Evolutionary conservation across 1,140 invertebrate genomes (phyloP).

Genomic region (Brachionus angularis): DNA sequence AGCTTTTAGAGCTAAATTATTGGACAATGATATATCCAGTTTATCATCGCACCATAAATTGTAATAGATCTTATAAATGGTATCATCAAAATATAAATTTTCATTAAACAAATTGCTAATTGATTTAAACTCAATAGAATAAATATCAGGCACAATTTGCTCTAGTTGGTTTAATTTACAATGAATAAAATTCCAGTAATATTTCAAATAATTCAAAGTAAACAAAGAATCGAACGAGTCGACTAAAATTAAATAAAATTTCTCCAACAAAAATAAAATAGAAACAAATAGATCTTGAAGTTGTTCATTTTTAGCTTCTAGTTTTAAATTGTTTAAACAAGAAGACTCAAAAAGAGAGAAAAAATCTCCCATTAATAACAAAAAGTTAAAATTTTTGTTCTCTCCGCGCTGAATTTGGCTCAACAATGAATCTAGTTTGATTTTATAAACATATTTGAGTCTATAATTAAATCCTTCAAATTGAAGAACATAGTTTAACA

Average conservation of each 20-base stretch:
- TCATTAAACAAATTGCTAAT: not conserved
- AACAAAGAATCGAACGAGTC: not conserved
- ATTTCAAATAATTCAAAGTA: not conserved
- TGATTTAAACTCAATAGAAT: constrained; percentile 6
- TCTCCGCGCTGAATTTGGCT: too few relatives aligned
- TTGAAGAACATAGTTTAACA: too few relatives aligned
- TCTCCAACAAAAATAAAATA: not conserved
- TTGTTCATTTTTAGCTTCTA: not conserved
- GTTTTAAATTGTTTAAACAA: too few relatives aligned
- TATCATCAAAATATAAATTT: constrained; percentile 12
- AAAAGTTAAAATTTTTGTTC: too few relatives aligned
- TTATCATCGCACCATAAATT: not conserved
- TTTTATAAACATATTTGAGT: too few relatives aligned
- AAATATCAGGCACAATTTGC: too few relatives aligned
- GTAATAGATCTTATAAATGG: constrained; percentile 15
- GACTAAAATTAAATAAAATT: constrained; percentile 12
- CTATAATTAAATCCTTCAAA: too few relatives aligned
- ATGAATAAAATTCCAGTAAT: constrained; percentile 22
- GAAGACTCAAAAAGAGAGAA: too few relatives aligned
- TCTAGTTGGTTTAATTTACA: not conserved
- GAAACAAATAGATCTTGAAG: not conserved
- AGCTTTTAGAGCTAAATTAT: not conserved
- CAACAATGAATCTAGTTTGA: too few relatives aligned
- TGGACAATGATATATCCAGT: not conserved
- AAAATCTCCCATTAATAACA: too few relatives aligned